A percentile compares a stretch with the other conserved stretches of the same genome.
phyloP scores from a whole-genome alignment of 2,797 vertebrate genomes.

The Eulemur rubriventer region DNA sequence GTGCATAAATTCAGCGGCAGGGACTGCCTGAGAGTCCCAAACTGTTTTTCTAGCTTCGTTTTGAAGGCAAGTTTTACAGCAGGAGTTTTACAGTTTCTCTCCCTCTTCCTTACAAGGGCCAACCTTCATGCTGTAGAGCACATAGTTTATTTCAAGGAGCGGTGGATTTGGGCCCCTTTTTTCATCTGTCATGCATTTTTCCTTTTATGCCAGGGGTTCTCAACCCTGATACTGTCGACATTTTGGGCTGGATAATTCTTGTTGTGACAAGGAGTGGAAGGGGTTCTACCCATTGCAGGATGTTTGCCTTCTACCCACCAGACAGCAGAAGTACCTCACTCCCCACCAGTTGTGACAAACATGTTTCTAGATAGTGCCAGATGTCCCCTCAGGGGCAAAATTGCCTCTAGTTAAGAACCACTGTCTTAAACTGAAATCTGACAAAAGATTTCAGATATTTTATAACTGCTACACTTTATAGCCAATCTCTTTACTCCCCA shows the following conservation, averaged over 20 bases:
- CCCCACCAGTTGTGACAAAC: not conserved
- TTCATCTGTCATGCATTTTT: not conserved
- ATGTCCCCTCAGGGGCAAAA: not conserved
- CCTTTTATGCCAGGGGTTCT: not conserved
- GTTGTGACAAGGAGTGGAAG: not conserved
- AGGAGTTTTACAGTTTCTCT: not conserved
- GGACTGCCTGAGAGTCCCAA: not conserved
- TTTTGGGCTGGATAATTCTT: not conserved
- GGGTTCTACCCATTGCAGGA: not conserved
- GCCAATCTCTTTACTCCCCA: not conserved
- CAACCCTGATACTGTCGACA: not conserved
- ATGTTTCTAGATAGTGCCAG: not conserved
- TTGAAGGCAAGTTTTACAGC: not conserved
- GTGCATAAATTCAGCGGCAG: not conserved
- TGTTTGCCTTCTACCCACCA: not conserved
- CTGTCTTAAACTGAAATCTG: not conserved
- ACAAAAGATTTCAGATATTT: not conserved
- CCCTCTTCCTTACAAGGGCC: not conserved
- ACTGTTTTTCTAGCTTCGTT: not conserved
- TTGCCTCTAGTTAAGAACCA: not conserved
- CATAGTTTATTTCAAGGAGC: not conserved
- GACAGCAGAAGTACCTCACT: not conserved
- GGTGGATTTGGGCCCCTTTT: not conserved
- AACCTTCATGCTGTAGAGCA: not conserved
- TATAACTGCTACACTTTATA: not conserved